Conservation (phyloP, 2,888 invertebrate genomes). For the Eulithis prunata region DNA sequence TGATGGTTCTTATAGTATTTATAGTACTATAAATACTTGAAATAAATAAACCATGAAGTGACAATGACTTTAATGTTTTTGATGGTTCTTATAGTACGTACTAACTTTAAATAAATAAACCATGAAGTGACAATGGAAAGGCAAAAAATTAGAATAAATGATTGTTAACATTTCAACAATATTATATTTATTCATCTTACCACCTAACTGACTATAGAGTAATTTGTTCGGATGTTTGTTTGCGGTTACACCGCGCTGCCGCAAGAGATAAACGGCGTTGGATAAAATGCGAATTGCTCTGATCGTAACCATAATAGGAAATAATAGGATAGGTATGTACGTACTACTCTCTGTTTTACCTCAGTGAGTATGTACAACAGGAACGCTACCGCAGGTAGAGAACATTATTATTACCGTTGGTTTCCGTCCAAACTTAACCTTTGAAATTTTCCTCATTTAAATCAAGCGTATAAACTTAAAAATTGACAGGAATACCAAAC, state of each 20-base stretch:
- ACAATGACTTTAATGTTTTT: no score
- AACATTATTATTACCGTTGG: not conserved
- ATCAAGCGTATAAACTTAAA: slow-evolving; percentile 14
- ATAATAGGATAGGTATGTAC: no score
- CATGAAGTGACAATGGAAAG: no score
- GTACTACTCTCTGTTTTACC: not conserved
- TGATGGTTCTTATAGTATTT: no score
- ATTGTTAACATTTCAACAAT: no score
- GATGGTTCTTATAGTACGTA: no score
- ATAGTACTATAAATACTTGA: no score
- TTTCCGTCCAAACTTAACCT: slow-evolving; percentile 11
- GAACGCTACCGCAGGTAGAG: not conserved
- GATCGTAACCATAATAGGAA: not conserved
- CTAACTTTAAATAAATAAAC: no score
- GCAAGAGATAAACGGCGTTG: not conserved
- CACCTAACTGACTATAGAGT: not conserved
- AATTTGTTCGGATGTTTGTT: not conserved
- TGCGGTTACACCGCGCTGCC: not conserved
- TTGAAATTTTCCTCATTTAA: slow-evolving; percentile 18
- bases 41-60: no score
- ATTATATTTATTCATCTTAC: not conserved
- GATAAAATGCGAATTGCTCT: not conserved
- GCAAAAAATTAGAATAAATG: no score
- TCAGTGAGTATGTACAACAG: not conserved
- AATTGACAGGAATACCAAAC: slow-evolving; percentile 26